These are phyloP conservation scores for Gulo gulo DNA, from an alignment of 2,113 vertebrate genomes.

Conservation along the genomic window DNA sequence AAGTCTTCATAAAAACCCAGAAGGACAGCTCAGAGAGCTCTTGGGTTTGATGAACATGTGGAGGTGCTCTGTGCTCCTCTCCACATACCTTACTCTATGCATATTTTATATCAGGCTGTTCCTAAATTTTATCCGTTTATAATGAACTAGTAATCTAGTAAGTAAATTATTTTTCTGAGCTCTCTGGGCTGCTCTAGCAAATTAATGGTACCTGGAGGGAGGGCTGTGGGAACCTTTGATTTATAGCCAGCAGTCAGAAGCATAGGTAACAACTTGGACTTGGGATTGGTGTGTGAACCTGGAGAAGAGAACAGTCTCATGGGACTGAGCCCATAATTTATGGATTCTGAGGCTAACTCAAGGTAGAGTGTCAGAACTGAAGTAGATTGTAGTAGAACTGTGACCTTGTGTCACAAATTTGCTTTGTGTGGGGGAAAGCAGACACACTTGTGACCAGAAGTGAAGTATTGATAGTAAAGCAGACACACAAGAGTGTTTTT, in stretches of 20 bases:
- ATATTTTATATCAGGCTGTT: not conserved
- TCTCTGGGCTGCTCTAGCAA: not conserved
- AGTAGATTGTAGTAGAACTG: not conserved
- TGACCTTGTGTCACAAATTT: not conserved
- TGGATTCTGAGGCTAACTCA: not conserved
- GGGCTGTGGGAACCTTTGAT: not conserved
- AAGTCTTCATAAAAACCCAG: not conserved
- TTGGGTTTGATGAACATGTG: not conserved
- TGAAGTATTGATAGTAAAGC: not conserved
- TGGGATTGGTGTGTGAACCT: not conserved
- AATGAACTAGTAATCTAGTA: not conserved
- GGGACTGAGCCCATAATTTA: not conserved
- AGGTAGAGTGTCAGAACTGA: not conserved
- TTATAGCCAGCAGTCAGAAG: not conserved
- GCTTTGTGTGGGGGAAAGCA: not conserved
- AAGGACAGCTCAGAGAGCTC: not conserved
- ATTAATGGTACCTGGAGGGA: not conserved
- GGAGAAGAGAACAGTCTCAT: not conserved
- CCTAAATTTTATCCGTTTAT: not conserved
- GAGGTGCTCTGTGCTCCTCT: not conserved
- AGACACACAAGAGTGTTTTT: not conserved
- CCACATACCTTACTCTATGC: not conserved
- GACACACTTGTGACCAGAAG: not conserved
- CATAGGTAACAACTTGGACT: not conserved
- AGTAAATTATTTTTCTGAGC: not conserved